Conservation (phyloP, 2,888 invertebrate genomes). For the Cantharis nigra region DNA sequence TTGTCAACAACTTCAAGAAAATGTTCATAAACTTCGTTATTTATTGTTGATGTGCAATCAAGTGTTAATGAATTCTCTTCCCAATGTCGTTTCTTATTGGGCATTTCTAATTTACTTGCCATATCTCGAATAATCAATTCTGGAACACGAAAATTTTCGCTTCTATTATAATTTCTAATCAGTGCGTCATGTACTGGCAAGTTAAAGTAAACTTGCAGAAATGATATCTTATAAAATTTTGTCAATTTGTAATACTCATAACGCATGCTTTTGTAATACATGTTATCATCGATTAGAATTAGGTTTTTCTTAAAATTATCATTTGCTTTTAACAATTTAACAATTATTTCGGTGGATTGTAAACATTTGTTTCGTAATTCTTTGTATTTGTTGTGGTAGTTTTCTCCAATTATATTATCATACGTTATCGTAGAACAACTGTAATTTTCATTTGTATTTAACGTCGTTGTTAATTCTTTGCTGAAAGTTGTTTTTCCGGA, state of each 20-base stretch:
- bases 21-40: neutral
- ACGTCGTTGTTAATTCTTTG: slow-evolving; percentile 8
- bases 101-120: slow-evolving; percentile 24
- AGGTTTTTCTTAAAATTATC: slow-evolving; percentile 3
- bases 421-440: slow-evolving; percentile 17
- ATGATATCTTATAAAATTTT: slow-evolving; percentile 22
- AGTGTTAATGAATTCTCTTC: slow-evolving; percentile 18
- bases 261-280: slow-evolving; percentile 35
- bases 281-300: slow-evolving; percentile 32
- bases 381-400: slow-evolving; percentile 9
- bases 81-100: slow-evolving; percentile 14
- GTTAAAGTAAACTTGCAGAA: slow-evolving; percentile 31
- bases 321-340: neutral
- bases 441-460: slow-evolving; percentile 1
- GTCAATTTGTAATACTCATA: slow-evolving; percentile 29
- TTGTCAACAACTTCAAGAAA: slow-evolving; percentile 14
- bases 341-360: slow-evolving; percentile 13
- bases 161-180: slow-evolving; percentile 20
- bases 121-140: slow-evolving; percentile 25
- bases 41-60: slow-evolving; percentile 13
- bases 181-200: slow-evolving; percentile 25
- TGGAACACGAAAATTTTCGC: slow-evolving; percentile 10
- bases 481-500: slow-evolving; percentile 34
- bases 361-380: slow-evolving; percentile 18
- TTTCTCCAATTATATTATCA: slow-evolving; percentile 20